These are phyloP conservation scores for Silurus glanis DNA, from an alignment of 2,113 vertebrate genomes.

Conservation along the genomic window DNA sequence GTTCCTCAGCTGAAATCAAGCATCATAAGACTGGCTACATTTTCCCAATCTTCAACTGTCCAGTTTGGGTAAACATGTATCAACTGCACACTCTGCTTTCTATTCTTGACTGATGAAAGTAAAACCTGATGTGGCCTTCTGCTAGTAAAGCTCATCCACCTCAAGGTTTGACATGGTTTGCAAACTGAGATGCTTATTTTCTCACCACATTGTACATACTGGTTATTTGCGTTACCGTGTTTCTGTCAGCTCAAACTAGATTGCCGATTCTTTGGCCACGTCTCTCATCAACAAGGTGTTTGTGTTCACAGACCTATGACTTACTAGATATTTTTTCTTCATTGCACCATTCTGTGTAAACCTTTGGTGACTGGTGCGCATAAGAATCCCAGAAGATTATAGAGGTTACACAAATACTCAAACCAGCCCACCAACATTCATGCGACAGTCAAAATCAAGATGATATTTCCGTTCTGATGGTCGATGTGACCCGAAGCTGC, in stretches of 20 bases:
- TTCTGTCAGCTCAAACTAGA: not conserved
- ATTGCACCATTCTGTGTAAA: not conserved
- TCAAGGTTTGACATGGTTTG: not conserved
- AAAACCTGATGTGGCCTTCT: not conserved
- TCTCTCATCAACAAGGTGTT: not conserved
- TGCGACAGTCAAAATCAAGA: not conserved
- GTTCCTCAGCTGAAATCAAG: not conserved
- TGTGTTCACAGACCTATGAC: not conserved
- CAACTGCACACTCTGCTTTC: not conserved
- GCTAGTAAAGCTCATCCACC: not conserved
- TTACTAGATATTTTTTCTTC: not conserved
- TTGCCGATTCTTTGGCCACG: too few species aligned
- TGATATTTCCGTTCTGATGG: not conserved
- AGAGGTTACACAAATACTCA: not conserved
- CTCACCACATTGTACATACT: not conserved
- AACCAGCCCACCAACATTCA: not conserved
- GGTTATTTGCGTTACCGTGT: not conserved
- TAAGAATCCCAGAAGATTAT: not conserved
- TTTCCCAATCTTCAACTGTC: not conserved
- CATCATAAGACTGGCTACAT: not conserved
- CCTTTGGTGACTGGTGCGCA: not conserved
- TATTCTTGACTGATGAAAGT: not conserved
- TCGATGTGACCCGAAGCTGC: not conserved
- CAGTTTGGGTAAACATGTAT: not conserved
- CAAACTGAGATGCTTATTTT: not conserved